Percentiles rank a stretch among this genome's conserved stretches.
These are phyloP conservation scores for Neuroscelio doddi DNA, from an alignment of 2,888 invertebrate genomes.

Conservation along the genomic window DNA sequence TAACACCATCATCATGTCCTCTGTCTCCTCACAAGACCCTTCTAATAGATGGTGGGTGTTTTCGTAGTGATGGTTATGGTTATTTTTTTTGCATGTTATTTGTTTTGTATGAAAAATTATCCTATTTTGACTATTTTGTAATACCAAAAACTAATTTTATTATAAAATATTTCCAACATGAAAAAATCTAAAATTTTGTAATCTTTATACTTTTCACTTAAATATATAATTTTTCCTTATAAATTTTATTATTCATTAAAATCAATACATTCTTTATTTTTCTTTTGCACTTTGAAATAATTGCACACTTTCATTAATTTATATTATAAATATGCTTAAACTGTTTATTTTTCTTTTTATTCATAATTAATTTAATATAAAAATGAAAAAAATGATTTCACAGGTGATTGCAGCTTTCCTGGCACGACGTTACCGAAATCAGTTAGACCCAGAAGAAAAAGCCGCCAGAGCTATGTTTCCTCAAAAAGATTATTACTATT, in stretches of 20 bases:
- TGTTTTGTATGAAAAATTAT: neutral
- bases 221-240: no score
- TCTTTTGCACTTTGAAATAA: no score
- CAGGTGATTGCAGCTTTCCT: constrained; percentile 89
- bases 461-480: constrained; percentile 84
- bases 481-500: constrained; percentile 75
- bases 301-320: no score
- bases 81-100: constrained; percentile 13
- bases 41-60: constrained; percentile 69
- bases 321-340: no score
- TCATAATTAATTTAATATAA: neutral
- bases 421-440: constrained; percentile 86
- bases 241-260: no score
- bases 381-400: constrained; percentile 58
- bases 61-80: constrained; percentile 51
- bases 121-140: neutral
- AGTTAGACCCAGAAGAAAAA: constrained; percentile 83
- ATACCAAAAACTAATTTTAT: neutral
- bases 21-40: constrained; percentile 67
- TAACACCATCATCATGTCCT: constrained; percentile 70
- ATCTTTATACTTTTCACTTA: no score
- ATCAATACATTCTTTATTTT: no score
- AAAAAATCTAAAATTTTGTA: no score
- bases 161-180: neutral
- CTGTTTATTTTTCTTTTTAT: neutral